Conservation (phyloP, 2,113 vertebrate genomes). For the Nesoenas mayeri region DNA sequence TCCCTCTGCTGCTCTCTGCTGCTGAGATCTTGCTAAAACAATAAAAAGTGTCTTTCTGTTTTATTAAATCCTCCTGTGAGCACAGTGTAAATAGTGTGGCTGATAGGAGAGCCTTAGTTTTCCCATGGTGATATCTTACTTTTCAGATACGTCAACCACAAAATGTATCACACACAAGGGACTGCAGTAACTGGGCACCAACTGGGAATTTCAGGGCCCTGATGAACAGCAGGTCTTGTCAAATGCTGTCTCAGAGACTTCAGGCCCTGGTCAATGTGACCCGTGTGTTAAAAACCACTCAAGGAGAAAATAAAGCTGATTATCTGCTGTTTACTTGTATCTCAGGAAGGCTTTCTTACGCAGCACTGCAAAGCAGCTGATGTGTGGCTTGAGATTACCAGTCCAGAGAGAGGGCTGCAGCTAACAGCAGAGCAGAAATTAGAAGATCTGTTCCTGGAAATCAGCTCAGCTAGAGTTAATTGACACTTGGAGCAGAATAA, state of each 20-base stretch:
- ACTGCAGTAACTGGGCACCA: conserved; percentile 68
- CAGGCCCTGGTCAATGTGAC: conserved; percentile 79
- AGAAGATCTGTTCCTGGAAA: conserved; percentile 80
- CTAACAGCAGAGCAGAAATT: not conserved
- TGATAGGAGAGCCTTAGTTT: not conserved
- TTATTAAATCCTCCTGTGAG: not conserved
- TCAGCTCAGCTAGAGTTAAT: conserved; percentile 67
- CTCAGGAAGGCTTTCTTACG: not conserved
- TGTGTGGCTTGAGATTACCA: not conserved
- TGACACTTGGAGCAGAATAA: conserved; percentile 81
- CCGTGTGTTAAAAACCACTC: conserved; percentile 80
- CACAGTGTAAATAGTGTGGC: not conserved
- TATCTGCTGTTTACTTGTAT: not conserved
- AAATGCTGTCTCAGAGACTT: conserved; percentile 77
- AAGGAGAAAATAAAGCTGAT: conserved; percentile 27
- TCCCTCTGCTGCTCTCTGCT: not conserved
- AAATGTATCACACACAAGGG: conserved; percentile 71
- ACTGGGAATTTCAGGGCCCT: conserved; percentile 66
- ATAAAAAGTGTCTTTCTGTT: not conserved
- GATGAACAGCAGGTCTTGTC: conserved; percentile 78
- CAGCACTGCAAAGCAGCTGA: not conserved
- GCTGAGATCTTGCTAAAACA: not conserved
- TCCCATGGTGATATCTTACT: not conserved
- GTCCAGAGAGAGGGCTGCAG: not conserved
- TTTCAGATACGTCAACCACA: conserved; percentile 59